Conservation (phyloP, 2,113 vertebrate species). For the Podiceps cristatus region DNA sequence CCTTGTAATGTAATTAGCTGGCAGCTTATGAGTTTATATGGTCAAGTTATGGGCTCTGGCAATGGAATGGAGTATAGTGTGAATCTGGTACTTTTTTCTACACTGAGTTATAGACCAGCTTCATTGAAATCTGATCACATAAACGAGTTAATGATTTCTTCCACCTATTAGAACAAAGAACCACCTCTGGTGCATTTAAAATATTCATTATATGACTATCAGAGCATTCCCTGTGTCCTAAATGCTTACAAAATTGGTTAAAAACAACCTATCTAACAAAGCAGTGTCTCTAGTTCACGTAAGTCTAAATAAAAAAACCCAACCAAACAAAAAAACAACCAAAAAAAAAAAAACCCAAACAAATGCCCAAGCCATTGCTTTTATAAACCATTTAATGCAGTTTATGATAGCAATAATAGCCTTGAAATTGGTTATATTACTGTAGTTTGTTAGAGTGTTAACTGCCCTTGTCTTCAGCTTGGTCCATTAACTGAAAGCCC, state of each 20-base stretch:
- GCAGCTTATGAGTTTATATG: background rate
- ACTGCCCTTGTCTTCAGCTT: constrained; percentile 55
- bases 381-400: constrained; percentile 42
- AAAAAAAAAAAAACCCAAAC: too few relatives aligned
- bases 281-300: constrained; percentile 1
- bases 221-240: background rate
- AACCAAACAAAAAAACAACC: too few relatives aligned
- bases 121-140: background rate
- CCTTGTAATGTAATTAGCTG: background rate
- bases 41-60: background rate
- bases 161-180: background rate
- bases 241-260: constrained; percentile 42
- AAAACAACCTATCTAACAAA: constrained; percentile 45
- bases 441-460: constrained; percentile 58
- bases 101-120: background rate
- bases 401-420: constrained; percentile 46
- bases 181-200: constrained; percentile 20
- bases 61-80: background rate
- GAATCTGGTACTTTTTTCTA: background rate
- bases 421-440: constrained; percentile 60
- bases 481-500: constrained; percentile 54
- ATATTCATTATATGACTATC: constrained; percentile 15
- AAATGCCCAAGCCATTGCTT: background rate
- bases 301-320: background rate
- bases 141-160: background rate